Percentiles rank a stretch among this genome's conserved stretches.
Evolutionary conservation across 2,797 vertebrate genomes (phyloP).

Genomic region (Poeciliopsis turneri): DNA sequence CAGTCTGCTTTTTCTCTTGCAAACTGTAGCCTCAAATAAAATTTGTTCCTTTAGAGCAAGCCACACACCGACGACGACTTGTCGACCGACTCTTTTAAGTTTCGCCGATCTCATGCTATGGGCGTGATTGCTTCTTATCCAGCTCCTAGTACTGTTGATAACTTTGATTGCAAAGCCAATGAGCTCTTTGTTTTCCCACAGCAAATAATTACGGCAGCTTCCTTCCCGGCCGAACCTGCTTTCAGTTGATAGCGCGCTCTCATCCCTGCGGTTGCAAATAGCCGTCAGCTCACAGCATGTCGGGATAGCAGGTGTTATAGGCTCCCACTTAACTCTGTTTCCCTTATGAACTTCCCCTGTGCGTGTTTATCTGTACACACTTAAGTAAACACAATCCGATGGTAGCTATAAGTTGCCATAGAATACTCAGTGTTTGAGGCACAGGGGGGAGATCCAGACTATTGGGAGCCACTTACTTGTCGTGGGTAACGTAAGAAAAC

Average conservation of each 20-base stretch:
- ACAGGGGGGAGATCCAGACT: conserved; percentile 43
- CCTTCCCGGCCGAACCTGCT: conserved; percentile 63
- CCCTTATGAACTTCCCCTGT: neutral
- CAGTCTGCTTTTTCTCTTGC: neutral
- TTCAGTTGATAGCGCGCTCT: conserved; percentile 58
- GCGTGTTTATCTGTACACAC: conserved; percentile 1
- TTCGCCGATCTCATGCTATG: conserved; percentile 23
- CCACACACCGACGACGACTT: neutral
- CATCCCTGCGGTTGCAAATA: conserved; percentile 47
- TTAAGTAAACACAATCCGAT: conserved; percentile 35
- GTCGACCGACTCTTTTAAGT: conserved; percentile 28
- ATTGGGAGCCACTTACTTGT: conserved; percentile 47
- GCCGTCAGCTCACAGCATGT: conserved; percentile 13
- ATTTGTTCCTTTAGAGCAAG: neutral
- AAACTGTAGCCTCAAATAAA: neutral
- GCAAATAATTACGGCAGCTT: conserved; percentile 62
- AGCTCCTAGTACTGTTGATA: conserved; percentile 47
- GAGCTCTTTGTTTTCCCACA: conserved; percentile 66
- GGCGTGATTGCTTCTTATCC: conserved; percentile 48
- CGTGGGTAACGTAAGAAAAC: conserved; percentile 36
- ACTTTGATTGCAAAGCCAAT: conserved; percentile 53
- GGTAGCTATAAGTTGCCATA: neutral
- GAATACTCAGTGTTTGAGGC: conserved; percentile 18
- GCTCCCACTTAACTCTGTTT: conserved; percentile 8
- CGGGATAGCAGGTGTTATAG: neutral